These are phyloP conservation scores for Notamacropus eugenii DNA, from an alignment of 2,797 vertebrate species.

Conservation along the genomic window DNA sequence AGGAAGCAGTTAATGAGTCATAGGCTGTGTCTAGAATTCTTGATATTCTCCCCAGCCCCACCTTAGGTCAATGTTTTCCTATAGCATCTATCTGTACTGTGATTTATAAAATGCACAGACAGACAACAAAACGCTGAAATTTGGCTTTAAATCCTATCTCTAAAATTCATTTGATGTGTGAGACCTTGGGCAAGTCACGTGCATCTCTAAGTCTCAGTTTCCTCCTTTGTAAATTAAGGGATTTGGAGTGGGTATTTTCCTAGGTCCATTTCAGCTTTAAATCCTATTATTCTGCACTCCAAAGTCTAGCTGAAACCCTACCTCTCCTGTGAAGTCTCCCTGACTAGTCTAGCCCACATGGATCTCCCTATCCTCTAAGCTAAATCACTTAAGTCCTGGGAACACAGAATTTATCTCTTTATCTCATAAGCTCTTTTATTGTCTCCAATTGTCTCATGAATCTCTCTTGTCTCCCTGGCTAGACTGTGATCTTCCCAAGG, in stretches of 20 bases:
- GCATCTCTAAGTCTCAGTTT: neutral
- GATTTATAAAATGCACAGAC: neutral
- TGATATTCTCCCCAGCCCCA: neutral
- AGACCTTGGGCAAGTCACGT: neutral
- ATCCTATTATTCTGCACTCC: neutral
- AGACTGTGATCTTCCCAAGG: neutral
- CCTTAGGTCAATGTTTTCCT: neutral
- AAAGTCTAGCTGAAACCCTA: neutral
- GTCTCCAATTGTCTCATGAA: neutral
- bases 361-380: neutral
- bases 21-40: neutral
- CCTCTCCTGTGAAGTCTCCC: neutral
- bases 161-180: neutral
- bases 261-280: neutral
- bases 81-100: neutral
- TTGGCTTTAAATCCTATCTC: neutral
- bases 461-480: neutral
- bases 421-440: slow-evolving; percentile 5
- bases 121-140: neutral
- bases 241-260: neutral
- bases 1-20: neutral
- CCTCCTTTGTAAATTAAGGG: neutral
- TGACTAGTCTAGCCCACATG: neutral
- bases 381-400: neutral
- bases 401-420: neutral